Evolutionary conservation across 2,797 vertebrate genomes (phyloP), one percentile per base, ranked within the genome.

Genomic region (Lepidocolaptes lacrymiger): DNA sequence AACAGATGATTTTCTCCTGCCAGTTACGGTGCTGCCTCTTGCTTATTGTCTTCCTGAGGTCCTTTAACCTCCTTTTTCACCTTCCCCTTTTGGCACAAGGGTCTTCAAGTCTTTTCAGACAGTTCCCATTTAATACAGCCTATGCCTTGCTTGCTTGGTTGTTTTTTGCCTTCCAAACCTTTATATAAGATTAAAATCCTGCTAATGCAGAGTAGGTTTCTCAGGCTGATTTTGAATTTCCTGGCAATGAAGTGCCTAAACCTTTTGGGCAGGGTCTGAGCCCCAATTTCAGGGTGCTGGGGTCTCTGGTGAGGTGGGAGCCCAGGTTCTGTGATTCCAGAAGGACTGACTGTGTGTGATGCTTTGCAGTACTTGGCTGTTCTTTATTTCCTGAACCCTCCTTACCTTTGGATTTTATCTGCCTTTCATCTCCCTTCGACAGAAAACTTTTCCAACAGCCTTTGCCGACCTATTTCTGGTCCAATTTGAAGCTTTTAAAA

Each of bases 291-390:
- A 21, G 23, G 37, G 24, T 74, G 54, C 44, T 39, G 1, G 30
- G 17, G 1, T 28, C 27, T 37, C 67, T 59, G 88, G 30, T 17
- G 59, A 28, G 54, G 3, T 7, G 23, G 46, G 49, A 66, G 10
- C 17, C 15, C 41, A 23, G 30, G 14, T 4, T 54, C 26, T 61
- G 56, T 0, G 5, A 2, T 34, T 64, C 49, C 73, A 36, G 26
- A 16, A 18, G 48, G 14, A 10, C 39, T 51, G 24, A 5, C 39
- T 34, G 0, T 0, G 0, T 44, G 41, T 13, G 32, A 17, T 36
- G 34, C 10, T 55, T 14, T 72, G 24, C 68, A 52, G 30, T 67
- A 7, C 11, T 64, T 81, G 9, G 24, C 58, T 7, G 0, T 34
- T 34, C 15, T 37, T 28, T 49, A 49, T 73, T 27, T 12, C 61